phyloP scores from a whole-genome alignment of 2,888 invertebrate genomes.

The Thecocarcelia acutangulata region DNA sequence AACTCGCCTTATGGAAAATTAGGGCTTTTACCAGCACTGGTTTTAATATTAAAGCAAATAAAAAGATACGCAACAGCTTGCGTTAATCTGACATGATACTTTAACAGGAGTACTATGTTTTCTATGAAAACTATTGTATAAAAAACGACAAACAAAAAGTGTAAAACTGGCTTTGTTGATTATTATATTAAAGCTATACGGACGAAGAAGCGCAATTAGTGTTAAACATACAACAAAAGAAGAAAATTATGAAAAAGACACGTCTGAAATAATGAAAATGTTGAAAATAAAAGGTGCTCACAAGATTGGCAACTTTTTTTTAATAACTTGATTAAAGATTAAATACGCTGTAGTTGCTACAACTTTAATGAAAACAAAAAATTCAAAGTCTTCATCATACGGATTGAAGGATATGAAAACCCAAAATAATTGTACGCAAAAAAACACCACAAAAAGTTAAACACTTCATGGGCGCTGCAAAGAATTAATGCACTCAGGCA shows the following conservation, averaged over 20 bases:
- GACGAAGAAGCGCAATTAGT: conserved; percentile 62
- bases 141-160: conserved; percentile 45
- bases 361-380: conserved; percentile 43
- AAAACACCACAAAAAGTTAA: conserved; percentile 42
- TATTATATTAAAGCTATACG: conserved; percentile 20
- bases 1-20: too few relatives aligned
- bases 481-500: conserved; percentile 52
- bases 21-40: too few relatives aligned
- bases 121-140: background rate
- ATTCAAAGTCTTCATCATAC: conserved; percentile 33
- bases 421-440: conserved; percentile 42
- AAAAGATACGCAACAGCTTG: too few relatives aligned
- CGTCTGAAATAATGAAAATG: conserved; percentile 31
- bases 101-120: background rate
- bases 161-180: conserved; percentile 60
- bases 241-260: conserved; percentile 38
- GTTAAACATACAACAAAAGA: conserved; percentile 23
- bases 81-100: too few relatives aligned
- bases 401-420: background rate
- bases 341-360: conserved; percentile 42
- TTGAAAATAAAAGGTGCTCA: conserved; percentile 62
- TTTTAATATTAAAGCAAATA: too few relatives aligned
- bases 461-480: conserved; percentile 16
- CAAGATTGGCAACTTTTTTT: conserved; percentile 56
- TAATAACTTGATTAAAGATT: conserved; percentile 63